These are phyloP conservation scores for Drosophila arizonae DNA, from an alignment of 1,140 invertebrate species.

Conservation along the genomic window DNA sequence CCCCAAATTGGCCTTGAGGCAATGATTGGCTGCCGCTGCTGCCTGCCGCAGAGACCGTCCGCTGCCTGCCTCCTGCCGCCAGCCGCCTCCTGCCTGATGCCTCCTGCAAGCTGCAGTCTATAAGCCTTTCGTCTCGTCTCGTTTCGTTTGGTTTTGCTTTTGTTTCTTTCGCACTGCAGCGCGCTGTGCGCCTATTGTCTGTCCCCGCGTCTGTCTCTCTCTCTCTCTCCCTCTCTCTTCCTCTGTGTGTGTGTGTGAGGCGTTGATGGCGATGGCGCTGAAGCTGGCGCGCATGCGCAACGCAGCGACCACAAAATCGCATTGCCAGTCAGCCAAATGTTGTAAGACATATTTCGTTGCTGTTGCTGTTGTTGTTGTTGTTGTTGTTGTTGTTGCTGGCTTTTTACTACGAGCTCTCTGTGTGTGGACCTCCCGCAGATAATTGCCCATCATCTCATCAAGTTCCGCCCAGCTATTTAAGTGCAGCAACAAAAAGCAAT, in stretches of 20 bases:
- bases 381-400: constrained; percentile 44
- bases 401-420: constrained; percentile 48
- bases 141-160: constrained; percentile 13
- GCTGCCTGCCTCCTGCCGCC: background rate
- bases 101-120: background rate
- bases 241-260: constrained; percentile 83
- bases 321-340: constrained; percentile 55
- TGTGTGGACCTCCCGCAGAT: constrained; percentile 79
- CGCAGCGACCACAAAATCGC: constrained; percentile 66
- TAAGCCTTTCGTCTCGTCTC: constrained; percentile 24
- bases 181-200: constrained; percentile 1
- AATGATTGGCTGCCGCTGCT: constrained; percentile 71
- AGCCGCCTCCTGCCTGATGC: background rate
- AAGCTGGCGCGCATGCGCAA: constrained; percentile 82
- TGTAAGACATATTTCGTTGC: constrained; percentile 75
- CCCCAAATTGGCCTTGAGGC: constrained; percentile 76
- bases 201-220: background rate
- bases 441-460: constrained; percentile 82
- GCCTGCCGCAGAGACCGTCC: constrained; percentile 14
- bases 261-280: constrained; percentile 84
- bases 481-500: constrained; percentile 65
- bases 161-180: constrained; percentile 17
- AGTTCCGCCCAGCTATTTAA: constrained; percentile 81
- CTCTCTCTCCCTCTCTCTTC: no score
- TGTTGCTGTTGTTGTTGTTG: constrained; percentile 43